Conservation (phyloP, 92 coral and sea anemone species). For the Porites evermanni region DNA sequence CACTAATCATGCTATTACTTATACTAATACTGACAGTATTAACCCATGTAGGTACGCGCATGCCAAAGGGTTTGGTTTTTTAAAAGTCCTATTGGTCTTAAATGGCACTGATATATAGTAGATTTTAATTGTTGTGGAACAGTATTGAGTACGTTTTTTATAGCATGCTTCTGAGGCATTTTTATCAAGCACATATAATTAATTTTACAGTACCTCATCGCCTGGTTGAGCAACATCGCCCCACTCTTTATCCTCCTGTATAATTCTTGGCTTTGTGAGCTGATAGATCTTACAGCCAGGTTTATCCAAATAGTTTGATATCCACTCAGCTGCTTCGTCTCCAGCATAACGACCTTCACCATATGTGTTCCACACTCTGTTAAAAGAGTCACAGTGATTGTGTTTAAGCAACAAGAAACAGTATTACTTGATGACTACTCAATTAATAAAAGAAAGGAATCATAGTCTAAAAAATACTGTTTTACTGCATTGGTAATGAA, state of each 20-base stretch:
- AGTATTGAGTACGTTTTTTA: too few relatives aligned
- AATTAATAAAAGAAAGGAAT: neutral
- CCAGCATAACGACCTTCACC: conserved; percentile 77
- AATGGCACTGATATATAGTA: too few relatives aligned
- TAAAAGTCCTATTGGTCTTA: too few relatives aligned
- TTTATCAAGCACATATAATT: neutral
- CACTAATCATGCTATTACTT: too few relatives aligned
- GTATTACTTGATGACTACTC: neutral
- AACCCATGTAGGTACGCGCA: too few relatives aligned
- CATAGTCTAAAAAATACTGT: too few relatives aligned
- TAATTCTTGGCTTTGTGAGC: conserved; percentile 50
- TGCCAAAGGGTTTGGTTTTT: too few relatives aligned
- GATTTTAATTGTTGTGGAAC: too few relatives aligned
- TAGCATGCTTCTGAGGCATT: too few relatives aligned
- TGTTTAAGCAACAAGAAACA: neutral
- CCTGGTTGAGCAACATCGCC: conserved; percentile 44
- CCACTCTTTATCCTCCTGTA: conserved; percentile 57
- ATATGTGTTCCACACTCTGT: conserved; percentile 42
- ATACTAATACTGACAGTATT: too few relatives aligned
- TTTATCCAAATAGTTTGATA: conserved; percentile 53
- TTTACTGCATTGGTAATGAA: too few relatives aligned
- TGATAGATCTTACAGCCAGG: conserved; percentile 59
- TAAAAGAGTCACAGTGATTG: neutral
- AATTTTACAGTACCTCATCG: conserved; percentile 54
- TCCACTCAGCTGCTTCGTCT: conserved; percentile 69